Conservation (phyloP, 2,113 vertebrate species). For the Toxotes jaculatrix region DNA sequence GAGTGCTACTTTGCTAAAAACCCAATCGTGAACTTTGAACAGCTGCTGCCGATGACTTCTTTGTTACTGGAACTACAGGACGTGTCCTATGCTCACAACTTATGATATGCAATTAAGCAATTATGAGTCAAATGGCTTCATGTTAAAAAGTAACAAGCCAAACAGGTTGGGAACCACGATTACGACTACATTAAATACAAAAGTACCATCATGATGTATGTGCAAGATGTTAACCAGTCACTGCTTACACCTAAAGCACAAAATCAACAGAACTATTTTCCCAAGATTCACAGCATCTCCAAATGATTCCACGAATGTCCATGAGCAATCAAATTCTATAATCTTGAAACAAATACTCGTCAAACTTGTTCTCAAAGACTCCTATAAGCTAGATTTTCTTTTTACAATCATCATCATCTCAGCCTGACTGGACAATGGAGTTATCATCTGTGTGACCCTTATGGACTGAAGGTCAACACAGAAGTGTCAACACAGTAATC, state of each 20-base stretch:
- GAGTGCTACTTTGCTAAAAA: background rate
- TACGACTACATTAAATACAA: no score
- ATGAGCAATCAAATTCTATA: background rate
- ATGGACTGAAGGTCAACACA: slow-evolving; percentile 34
- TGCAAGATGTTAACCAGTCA: no score
- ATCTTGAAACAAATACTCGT: background rate
- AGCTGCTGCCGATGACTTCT: background rate
- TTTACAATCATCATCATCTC: background rate
- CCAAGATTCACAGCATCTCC: no score
- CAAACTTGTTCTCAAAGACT: background rate
- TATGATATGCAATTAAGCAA: no score
- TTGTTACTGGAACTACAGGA: background rate
- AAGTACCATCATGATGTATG: no score
- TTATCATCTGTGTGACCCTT: slow-evolving; percentile 1
- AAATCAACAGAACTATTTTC: no score
- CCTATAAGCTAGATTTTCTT: background rate
- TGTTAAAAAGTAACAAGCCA: no score
- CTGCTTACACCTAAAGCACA: no score
- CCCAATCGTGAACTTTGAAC: background rate
- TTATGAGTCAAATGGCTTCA: no score
- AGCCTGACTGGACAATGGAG: background rate
- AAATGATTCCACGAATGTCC: background rate
- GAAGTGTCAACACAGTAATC: slow-evolving; percentile 20
- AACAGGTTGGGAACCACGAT: no score
- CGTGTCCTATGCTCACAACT: no score